Conservation (phyloP, 2,113 vertebrate species). For the Mus spicilegus region DNA sequence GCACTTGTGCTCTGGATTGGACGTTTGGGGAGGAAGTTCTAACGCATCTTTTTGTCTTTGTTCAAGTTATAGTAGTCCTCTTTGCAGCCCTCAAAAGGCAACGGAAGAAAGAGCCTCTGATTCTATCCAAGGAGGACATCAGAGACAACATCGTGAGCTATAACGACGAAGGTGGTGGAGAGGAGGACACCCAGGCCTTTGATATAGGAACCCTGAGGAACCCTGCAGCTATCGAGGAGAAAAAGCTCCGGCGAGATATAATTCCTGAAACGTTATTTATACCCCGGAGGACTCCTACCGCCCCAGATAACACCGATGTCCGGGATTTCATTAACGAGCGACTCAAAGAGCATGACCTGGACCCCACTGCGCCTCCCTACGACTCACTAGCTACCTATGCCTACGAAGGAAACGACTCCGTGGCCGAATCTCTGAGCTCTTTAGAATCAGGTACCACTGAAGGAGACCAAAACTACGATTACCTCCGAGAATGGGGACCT, state of each 20-base stretch:
- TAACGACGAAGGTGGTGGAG: slow-evolving; percentile 97
- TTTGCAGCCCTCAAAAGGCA: slow-evolving; percentile 96
- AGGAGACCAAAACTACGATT: slow-evolving; percentile 98
- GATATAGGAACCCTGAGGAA: slow-evolving; percentile 98
- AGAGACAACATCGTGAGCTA: slow-evolving; percentile 99
- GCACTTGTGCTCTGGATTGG: not conserved
- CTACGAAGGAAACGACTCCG: slow-evolving; percentile 95
- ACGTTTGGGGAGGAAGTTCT: not conserved
- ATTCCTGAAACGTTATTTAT: slow-evolving; percentile 95
- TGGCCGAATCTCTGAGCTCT: slow-evolving; percentile 97
- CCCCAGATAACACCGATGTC: slow-evolving; percentile 95
- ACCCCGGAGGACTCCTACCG: slow-evolving; percentile 94
- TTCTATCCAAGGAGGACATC: slow-evolving; percentile 98
- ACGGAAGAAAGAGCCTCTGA: slow-evolving; percentile 98
- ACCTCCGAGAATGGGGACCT: slow-evolving; percentile 97
- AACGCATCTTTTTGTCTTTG: slow-evolving; percentile 63
- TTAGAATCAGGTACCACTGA: slow-evolving; percentile 95
- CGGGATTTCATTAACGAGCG: slow-evolving; percentile 96
- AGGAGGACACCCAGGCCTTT: slow-evolving; percentile 99
- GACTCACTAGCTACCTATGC: slow-evolving; percentile 98
- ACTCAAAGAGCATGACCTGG: slow-evolving; percentile 95
- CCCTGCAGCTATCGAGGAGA: slow-evolving; percentile 95
- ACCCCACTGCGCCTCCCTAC: slow-evolving; percentile 96
- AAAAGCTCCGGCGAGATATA: slow-evolving; percentile 96
- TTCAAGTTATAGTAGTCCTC: slow-evolving; percentile 91